Evolutionary conservation across 2,888 invertebrate genomes (phyloP), one percentile per base, ranked within the genome.

Genomic region (Drosophila nr. medialis): DNA sequence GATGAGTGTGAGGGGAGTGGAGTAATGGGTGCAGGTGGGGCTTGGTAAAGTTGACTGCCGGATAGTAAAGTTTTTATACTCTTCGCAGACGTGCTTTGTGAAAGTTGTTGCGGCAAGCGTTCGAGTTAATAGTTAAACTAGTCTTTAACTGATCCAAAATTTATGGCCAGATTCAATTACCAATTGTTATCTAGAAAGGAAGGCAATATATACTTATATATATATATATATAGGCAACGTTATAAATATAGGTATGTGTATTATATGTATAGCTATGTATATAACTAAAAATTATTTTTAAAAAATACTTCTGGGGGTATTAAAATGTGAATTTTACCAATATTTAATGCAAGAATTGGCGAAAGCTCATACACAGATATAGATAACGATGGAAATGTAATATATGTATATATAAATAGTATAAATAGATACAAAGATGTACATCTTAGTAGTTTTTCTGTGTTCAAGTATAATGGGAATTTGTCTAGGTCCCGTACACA

Each of bases 1-100:
- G 29, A 6, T 74, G 63, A 32, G 30, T 18, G 49, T 4, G 4
- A 4, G 29, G 2, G 18, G 11, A 29, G n/a, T 40, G 40, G 40
- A 5, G 40, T 4, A n/a, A 8, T 13, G 24, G 40, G 8, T 24
- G 45, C 45, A 45, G 15, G 27, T 2, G 5, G 4, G 5, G 59
- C 54, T 34, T 36, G 42, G 54, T 45, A 73, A 71, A 77, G 64
- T 77, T 71, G 29, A 55, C 59, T 71, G 75, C 30, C 40, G 42
- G 59, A 50, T 51, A 48, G 42, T 59, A 63, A 72, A 72, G 51
- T 50, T 56, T 68, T 38, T 60, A 79, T 79, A 72, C 75, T 48
- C 77, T 64, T 45, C 29, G 59, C 49, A 38, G 24, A 60, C 60
- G 60, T 60, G 60, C 29, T 59, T 59, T 49, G 29, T n/a, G 55